phyloP scores from a whole-genome alignment of 2,113 vertebrate species.

The Aphyosemion australe region DNA sequence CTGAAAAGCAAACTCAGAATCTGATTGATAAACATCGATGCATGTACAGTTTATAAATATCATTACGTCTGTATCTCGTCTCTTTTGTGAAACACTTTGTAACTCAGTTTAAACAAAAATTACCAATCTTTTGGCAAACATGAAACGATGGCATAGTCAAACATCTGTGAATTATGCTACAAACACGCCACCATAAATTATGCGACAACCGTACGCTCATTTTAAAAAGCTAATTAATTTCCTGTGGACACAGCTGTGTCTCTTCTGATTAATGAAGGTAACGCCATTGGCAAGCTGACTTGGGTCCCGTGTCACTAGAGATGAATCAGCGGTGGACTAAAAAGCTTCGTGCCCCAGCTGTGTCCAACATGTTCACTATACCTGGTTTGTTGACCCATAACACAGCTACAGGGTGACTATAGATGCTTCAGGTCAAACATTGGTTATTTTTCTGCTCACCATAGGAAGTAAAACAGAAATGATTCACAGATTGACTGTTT shows the following conservation, averaged over 20 bases:
- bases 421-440: slow-evolving; percentile 40
- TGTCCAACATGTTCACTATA: slow-evolving; percentile 63
- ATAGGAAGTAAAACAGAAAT: too few relatives aligned
- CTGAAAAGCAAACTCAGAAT: too few relatives aligned
- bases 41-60: too few relatives aligned
- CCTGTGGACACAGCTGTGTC: slow-evolving; percentile 55
- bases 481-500: too few relatives aligned
- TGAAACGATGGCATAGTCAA: neutral
- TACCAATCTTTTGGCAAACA: too few relatives aligned
- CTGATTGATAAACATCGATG: too few relatives aligned
- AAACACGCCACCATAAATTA: slow-evolving; percentile 59
- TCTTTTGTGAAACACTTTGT: too few relatives aligned
- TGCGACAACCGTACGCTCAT: slow-evolving; percentile 49
- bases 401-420: slow-evolving; percentile 31
- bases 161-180: slow-evolving; percentile 19
- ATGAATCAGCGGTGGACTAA: slow-evolving; percentile 68
- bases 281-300: slow-evolving; percentile 60
- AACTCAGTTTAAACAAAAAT: too few relatives aligned
- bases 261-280: slow-evolving; percentile 73
- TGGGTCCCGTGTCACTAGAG: slow-evolving; percentile 57
- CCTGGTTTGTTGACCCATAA: slow-evolving; percentile 50
- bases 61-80: too few relatives aligned
- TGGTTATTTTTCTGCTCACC: slow-evolving; percentile 11
- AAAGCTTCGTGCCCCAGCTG: slow-evolving; percentile 57
- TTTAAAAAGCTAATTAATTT: slow-evolving; percentile 79